Percentiles rank a stretch among this genome's conserved stretches.
Conservation (phyloP, 2,888 invertebrate genomes). For the Neoascia interrupta region DNA sequence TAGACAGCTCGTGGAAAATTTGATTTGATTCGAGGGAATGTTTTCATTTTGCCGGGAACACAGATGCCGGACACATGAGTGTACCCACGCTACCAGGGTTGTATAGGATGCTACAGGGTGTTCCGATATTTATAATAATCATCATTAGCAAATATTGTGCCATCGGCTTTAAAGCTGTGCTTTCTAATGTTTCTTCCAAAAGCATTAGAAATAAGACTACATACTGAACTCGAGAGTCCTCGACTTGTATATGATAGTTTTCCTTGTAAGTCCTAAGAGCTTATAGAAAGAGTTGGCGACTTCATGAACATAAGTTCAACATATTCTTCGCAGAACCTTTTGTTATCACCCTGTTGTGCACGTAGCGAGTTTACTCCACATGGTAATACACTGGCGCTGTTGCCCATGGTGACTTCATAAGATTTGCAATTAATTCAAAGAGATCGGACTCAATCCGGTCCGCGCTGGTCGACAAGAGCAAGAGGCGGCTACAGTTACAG, state of each 20-base stretch:
- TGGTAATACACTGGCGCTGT: no score
- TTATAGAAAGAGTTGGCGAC: no score
- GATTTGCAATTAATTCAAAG: constrained; percentile 59
- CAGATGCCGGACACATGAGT: constrained; percentile 1
- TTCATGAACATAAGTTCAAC: no score
- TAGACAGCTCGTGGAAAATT: constrained; percentile 34
- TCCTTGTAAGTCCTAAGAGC: no score
- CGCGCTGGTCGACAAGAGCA: constrained; percentile 1
- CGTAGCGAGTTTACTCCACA: constrained; percentile 18
- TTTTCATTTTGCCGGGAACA: not conserved
- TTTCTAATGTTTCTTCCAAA: no score
- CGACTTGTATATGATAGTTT: no score
- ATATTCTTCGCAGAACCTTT: no score
- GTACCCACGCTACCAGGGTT: constrained; percentile 37
- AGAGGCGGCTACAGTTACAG: constrained; percentile 14
- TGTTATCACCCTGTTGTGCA: constrained; percentile 29
- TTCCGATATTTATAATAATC: not conserved
- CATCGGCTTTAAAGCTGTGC: no score
- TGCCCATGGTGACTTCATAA: constrained; percentile 37
- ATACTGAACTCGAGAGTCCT: no score
- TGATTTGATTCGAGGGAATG: constrained; percentile 39
- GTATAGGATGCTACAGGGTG: constrained; percentile 30
- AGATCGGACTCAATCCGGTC: constrained; percentile 50
- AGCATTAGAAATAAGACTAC: no score
- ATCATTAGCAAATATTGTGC: no score